Base-by-base conservation (phyloP, 2,888 invertebrate genomes). In the Dorcus hopei region DNA sequence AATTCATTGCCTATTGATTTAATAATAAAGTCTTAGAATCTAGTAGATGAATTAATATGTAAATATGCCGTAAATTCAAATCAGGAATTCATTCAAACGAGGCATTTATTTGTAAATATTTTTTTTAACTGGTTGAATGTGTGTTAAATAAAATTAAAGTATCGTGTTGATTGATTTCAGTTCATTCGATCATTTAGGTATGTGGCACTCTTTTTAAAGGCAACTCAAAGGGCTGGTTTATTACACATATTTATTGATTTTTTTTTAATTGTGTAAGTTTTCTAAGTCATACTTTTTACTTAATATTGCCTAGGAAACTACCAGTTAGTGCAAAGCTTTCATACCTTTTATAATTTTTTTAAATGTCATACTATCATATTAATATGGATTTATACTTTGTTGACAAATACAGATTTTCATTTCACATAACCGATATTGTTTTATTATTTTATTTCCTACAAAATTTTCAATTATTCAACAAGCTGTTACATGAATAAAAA, bases 61-160 rank as follows among this genome's bases (percentile, higher is more conserved):
- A 45, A 16, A 11, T 23, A 16, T 45, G 45, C 23, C 23, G n/a
- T 45, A 11, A 19, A 45, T 45, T 19, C 19, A 16, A 19, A 23
- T 7, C 26, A 33, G 45, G 23, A 45, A 45, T 19, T 9, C 16
- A 11, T 45, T 11, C 3, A 16, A 51, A 51, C 19, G 38, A 43
- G 26, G 43, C 45, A 50, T 58, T 55, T 59, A 47, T 52, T 59
- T 59, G 59, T 59, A 59, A 56, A 59, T 59, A 56, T 43, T 40
- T 40, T 54, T 40, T 52, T 51, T 48, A 49, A 49, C 40, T 33
- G 26, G 26, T 33, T 33, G 26, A 33, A 33, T 33, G 26, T 33
- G 26, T 7, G 43, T 49, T 56, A 42, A 26, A 49, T 59, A 52
- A 56, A 59, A 56, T 59, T 56, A 52, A 56, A 54, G 43, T 48